Base-by-base conservation (phyloP, 2,797 vertebrate species). In the Melanotaenia trifasciata region DNA sequence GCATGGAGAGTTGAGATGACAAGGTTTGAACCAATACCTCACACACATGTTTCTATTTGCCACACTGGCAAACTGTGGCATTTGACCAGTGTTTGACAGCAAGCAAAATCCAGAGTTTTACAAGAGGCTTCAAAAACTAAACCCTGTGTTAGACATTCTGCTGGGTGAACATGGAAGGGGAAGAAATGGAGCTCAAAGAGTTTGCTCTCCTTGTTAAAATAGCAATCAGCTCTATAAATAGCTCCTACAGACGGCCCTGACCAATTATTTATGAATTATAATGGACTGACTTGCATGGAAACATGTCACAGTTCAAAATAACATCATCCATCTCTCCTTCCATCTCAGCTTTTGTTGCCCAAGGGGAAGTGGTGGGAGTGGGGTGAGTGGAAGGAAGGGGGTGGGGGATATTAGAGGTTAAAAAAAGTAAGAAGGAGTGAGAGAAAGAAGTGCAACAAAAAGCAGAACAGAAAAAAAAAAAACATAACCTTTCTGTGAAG, bases 201-300 rank as follows among this genome's bases (percentile, higher is more conserved):
- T 83, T 81, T 76, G 64, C 75, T 59, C 58, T 84, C 72, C 51
- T 83, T 81, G 69, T 86, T 80, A 83, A 89, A 92, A 85, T 68
- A 75, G 79, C 70, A 81, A 90, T 89, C 74, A 79, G 65, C 68
- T 87, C 90, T 91, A 91, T 88, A 90, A 93, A 94, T 91, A 93
- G 88, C 72, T 73, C 32, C 58, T 64, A 70, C 85, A 85, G 84
- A 85, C 78, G 43, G 83, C 85, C 78, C 74, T 84, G 72, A 82
- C 89, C 89, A 93, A 92, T 93, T 91, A 94, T 92, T 89, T 90
- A 90, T 91, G 87, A 92, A 91, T 91, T 92, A 89, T 92, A 91
- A 93, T 88, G 82, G 87, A 90, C 87, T 72, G 79, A 91, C 81
- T 90, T 72, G 78, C 85, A 84, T 80, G 79, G 84, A 91, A 78